Evolutionary conservation across 2,113 vertebrate species (phyloP).

Genomic region (Ascaphus truei): DNA sequence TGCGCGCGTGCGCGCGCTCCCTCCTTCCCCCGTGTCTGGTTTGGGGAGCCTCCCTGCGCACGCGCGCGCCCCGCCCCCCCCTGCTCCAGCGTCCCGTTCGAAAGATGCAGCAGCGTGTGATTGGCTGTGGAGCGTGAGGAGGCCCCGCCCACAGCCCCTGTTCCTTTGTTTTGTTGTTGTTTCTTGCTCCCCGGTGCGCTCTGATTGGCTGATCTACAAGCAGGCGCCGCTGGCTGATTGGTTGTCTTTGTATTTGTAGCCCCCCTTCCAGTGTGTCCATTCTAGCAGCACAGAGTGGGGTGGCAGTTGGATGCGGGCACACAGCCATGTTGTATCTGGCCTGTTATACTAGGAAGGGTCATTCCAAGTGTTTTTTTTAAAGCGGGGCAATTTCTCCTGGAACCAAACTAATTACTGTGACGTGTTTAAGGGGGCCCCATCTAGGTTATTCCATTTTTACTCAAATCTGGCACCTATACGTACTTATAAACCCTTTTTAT

Average conservation of each 20-base stretch:
- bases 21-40: neutral
- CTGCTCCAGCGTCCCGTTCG: neutral
- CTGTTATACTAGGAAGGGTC: neutral
- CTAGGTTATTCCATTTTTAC: no score
- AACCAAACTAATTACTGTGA: no score
- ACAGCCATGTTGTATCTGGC: neutral
- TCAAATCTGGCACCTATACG: no score
- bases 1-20: no score
- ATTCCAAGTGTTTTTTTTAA: neutral
- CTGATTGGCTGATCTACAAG: neutral
- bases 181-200: neutral
- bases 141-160: neutral
- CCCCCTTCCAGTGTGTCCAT: neutral
- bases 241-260: neutral
- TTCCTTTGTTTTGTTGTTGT: constrained; percentile 26
- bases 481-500: no score
- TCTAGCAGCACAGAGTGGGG: neutral
- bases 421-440: neutral
- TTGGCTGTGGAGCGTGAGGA: neutral
- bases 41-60: neutral
- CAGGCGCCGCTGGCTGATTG: neutral
- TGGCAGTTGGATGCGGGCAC: neutral
- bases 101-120: neutral
- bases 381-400: no score
- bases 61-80: neutral